Percentiles rank a stretch among this genome's conserved stretches.
phyloP scores from a whole-genome alignment of 2,888 invertebrate genomes.

The Noctua fimbriata region DNA sequence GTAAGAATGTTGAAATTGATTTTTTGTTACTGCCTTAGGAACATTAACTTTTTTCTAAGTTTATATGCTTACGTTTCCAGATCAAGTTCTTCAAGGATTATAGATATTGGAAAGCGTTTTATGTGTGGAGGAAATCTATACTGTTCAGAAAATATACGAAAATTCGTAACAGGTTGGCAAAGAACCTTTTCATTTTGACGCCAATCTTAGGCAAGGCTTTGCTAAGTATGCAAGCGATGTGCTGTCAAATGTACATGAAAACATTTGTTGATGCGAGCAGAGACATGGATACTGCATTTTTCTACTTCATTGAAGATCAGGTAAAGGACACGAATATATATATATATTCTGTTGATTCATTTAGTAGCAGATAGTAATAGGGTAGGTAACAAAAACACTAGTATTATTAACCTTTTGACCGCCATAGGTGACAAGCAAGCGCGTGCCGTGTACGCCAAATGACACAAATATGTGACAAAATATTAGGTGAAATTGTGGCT shows the following conservation, averaged over 20 bases:
- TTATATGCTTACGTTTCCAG: slow-evolving; percentile 73
- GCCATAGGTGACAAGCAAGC: no score
- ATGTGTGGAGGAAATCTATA: slow-evolving; percentile 94
- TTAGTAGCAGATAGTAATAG: not conserved
- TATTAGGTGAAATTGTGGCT: no score
- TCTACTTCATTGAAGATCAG: slow-evolving; percentile 93
- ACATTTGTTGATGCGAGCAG: slow-evolving; percentile 91
- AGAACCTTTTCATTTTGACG: slow-evolving; percentile 94
- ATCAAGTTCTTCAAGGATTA: slow-evolving; percentile 93
- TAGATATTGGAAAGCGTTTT: slow-evolving; percentile 95
- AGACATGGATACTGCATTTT: slow-evolving; percentile 89
- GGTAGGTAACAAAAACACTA: not conserved
- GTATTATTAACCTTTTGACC: no score
- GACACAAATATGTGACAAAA: no score
- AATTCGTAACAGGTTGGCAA: slow-evolving; percentile 91
- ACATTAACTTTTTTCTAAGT: not conserved
- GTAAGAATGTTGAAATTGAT: slow-evolving; percentile 77
- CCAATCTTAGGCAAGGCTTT: slow-evolving; percentile 93
- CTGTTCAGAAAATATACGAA: slow-evolving; percentile 92
- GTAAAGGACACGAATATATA: slow-evolving; percentile 75
- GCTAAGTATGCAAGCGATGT: slow-evolving; percentile 92
- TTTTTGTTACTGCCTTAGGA: not conserved
- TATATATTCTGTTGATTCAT: not conserved
- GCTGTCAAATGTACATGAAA: slow-evolving; percentile 91
- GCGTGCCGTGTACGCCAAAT: no score